Evolutionary conservation across 2,888 invertebrate genomes (phyloP), one percentile per base, ranked within the genome.

Genomic region (Ametastegia equiseti): DNA sequence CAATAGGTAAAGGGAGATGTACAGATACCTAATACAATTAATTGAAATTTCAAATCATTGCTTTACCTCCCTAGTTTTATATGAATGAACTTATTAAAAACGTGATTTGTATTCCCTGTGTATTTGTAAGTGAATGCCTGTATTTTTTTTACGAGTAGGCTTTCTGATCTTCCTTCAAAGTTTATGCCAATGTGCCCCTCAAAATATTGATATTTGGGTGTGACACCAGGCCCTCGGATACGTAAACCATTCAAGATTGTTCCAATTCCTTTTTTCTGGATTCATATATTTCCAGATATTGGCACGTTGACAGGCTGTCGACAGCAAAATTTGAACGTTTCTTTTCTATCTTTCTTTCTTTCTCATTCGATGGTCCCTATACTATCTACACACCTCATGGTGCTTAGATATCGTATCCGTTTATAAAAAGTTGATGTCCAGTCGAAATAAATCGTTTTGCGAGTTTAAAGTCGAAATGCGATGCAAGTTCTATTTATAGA

Each of bases 161-260:
- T 54, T 75, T 75, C 36, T 36, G 30, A 65, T 78, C 45, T 47
- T n/a, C 45, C 42, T 47, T 57, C 19, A 23, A 71, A 57, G 30
- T 45, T 79, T 27, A 50, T 27, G 19, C 54, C 39, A 67, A 57
- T 36, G 42, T 69, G 57, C 77, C 77, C 23, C 42, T 80, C 33
- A 50, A 81, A 79, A 81, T 81, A 81, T 81, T 79, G 81, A 79
- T 63, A 81, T 50, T 75, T 54, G 75, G 33, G n/a, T 54, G 50
- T 75, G 75, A 75, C 75, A 75, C 54, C n/a, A 75, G 36, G 54
- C n/a, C 60, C 23, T 54, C 54, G 36, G 13, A 75, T 23, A 75
- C 75, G 75, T 75, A 75, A 75, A 54, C 75, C 75, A 75, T 75
- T 75, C 75, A 75, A 36, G 50, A 75, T 75, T 54, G 75, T 54